Percentiles rank a stretch among this genome's conserved stretches.
These are phyloP conservation scores for Mya arenaria DNA, from an alignment of 1,140 invertebrate genomes.

Conservation along the genomic window DNA sequence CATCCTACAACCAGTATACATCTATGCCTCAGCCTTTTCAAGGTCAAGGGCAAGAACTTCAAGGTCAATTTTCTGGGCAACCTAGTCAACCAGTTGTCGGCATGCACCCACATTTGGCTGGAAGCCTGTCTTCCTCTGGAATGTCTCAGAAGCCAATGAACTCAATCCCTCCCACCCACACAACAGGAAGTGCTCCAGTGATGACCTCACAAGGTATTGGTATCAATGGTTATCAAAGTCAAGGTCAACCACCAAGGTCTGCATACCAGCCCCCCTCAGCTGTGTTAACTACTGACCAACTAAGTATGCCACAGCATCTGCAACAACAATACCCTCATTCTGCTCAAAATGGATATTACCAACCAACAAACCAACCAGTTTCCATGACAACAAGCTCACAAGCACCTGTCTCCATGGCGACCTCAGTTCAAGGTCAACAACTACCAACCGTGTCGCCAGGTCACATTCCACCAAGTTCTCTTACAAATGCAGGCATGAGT, in stretches of 20 bases:
- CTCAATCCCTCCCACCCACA: conserved; percentile 50
- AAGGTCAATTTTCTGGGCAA: neutral
- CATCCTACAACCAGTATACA: neutral
- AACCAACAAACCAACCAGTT: neutral
- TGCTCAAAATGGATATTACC: neutral
- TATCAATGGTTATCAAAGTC: conserved; percentile 23
- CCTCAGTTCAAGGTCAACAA: conserved; percentile 5
- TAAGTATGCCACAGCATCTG: neutral
- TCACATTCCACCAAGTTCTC: conserved; percentile 46
- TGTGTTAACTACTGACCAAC: conserved; percentile 43
- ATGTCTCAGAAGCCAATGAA: conserved; percentile 54
- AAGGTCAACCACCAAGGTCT: conserved; percentile 8
- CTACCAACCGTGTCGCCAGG: neutral
- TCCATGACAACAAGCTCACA: neutral
- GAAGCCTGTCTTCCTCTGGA: conserved; percentile 49
- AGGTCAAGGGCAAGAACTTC: neutral
- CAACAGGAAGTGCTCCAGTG: conserved; percentile 22
- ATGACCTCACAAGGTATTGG: conserved; percentile 12
- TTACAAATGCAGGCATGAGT: conserved; percentile 44
- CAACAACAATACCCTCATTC: neutral
- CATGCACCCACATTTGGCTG: conserved; percentile 26
- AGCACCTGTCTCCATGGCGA: conserved; percentile 36
- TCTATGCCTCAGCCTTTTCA: neutral
- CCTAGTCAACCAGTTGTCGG: neutral
- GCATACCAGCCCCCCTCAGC: conserved; percentile 46